Evolutionary conservation across 2,888 invertebrate species (phyloP).

Genomic region (Drosophila sordidapex): DNA sequence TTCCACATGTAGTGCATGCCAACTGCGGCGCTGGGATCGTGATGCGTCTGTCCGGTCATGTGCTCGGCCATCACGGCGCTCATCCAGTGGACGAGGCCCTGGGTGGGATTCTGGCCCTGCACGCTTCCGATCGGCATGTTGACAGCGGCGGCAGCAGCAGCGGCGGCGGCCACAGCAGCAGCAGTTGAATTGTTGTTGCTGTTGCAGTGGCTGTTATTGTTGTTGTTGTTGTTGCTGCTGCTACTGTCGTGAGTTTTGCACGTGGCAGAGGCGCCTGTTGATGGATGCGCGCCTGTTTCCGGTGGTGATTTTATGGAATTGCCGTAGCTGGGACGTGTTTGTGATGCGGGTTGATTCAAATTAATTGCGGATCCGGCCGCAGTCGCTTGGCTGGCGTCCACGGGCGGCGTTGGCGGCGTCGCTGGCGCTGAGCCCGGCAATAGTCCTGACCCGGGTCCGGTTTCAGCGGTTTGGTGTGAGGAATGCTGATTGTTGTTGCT

Average conservation of each 20-base stretch:
- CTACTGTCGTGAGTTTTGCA: slow-evolving; percentile 60
- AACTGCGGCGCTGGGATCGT: slow-evolving; percentile 86
- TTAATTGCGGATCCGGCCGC: slow-evolving; percentile 67
- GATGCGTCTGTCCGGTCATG: slow-evolving; percentile 92
- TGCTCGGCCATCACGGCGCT: slow-evolving; percentile 97
- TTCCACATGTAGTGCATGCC: slow-evolving; percentile 86
- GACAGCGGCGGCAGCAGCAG: slow-evolving; percentile 63
- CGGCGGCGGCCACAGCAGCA: slow-evolving; percentile 63
- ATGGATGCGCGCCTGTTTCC: slow-evolving; percentile 52
- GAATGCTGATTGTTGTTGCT: slow-evolving; percentile 48
- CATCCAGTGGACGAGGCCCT: slow-evolving; percentile 97
- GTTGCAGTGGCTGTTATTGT: slow-evolving; percentile 19
- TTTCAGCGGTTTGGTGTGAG: slow-evolving; percentile 39
- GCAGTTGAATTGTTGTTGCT: slow-evolving; percentile 32
- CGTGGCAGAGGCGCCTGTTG: slow-evolving; percentile 55
- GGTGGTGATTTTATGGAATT: slow-evolving; percentile 76
- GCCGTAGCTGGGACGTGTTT: slow-evolving; percentile 70
- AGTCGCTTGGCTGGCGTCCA: slow-evolving; percentile 54
- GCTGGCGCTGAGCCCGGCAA: slow-evolving; percentile 49
- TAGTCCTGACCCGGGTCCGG: slow-evolving; percentile 48
- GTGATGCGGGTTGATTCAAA: slow-evolving; percentile 75
- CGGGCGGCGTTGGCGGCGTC: slow-evolving; percentile 70
- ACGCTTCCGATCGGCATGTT: slow-evolving; percentile 85
- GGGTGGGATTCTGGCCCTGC: slow-evolving; percentile 88
- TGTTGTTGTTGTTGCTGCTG: slow-evolving; percentile 34